Conservation (phyloP, 2,113 vertebrate genomes). For the Calcarius ornatus region DNA sequence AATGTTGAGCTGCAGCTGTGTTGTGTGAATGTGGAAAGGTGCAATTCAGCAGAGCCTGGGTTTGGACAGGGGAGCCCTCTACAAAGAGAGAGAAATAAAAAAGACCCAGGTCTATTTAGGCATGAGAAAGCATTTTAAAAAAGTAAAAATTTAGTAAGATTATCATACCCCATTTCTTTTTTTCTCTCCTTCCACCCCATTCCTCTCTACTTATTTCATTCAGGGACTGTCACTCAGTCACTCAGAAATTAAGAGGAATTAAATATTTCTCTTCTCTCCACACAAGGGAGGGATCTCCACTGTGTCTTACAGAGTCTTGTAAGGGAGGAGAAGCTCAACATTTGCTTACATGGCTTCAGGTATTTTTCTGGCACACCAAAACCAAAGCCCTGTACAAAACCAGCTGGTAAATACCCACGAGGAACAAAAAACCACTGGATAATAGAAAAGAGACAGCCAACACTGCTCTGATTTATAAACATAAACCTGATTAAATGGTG, state of each 20-base stretch:
- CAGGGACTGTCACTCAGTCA: background rate
- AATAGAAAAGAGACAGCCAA: background rate
- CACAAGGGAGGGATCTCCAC: background rate
- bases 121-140: background rate
- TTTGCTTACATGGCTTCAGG: background rate
- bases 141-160: background rate
- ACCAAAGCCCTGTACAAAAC: background rate
- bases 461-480: background rate
- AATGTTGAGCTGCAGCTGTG: background rate
- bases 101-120: background rate
- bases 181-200: background rate
- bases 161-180: background rate
- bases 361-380: background rate
- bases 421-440: background rate
- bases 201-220: background rate
- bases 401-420: background rate
- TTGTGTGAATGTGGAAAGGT: fast-evolving
- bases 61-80: background rate
- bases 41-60: background rate
- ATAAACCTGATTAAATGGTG: background rate
- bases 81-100: fast-evolving
- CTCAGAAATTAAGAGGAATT: no score
- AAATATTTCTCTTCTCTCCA: no score
- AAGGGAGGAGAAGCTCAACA: background rate
- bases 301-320: fast-evolving